phyloP scores from a whole-genome alignment of 2,113 vertebrate species.

The Campylomormyrus tamandua region DNA sequence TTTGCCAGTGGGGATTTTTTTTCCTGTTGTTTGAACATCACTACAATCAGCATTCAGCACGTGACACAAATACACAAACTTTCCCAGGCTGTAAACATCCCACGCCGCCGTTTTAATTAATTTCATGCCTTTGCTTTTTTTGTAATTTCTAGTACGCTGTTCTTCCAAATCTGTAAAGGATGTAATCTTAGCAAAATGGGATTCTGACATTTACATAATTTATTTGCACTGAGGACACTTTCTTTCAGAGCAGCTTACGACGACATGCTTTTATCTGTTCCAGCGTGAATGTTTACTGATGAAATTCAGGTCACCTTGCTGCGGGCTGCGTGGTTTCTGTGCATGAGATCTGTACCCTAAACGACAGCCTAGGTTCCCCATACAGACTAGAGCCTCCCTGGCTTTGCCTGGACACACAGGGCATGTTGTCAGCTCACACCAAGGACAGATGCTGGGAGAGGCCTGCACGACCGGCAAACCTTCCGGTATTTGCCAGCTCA shows the following conservation, averaged over 20 bases:
- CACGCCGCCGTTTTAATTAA: neutral
- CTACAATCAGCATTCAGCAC: neutral
- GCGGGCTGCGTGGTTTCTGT: neutral
- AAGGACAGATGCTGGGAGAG: neutral
- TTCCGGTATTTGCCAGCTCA: neutral
- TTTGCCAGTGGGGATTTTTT: neutral
- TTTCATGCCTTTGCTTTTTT: neutral
- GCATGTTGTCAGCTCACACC: neutral
- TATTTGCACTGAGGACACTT: neutral
- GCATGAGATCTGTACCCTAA: neutral
- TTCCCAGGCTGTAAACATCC: neutral
- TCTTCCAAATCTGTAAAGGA: neutral
- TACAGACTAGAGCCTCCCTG: neutral
- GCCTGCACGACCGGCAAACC: neutral
- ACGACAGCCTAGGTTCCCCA: neutral
- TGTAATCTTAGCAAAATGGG: conserved; percentile 1
- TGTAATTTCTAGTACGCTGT: neutral
- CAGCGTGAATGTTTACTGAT: neutral
- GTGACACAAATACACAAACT: neutral
- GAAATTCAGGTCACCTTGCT: neutral
- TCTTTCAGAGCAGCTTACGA: neutral
- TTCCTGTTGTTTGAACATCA: neutral
- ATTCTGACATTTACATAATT: neutral
- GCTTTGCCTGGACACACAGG: neutral
- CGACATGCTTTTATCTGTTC: neutral